Conservation (phyloP, 2,113 vertebrate species). For the Oryzias woworae region DNA sequence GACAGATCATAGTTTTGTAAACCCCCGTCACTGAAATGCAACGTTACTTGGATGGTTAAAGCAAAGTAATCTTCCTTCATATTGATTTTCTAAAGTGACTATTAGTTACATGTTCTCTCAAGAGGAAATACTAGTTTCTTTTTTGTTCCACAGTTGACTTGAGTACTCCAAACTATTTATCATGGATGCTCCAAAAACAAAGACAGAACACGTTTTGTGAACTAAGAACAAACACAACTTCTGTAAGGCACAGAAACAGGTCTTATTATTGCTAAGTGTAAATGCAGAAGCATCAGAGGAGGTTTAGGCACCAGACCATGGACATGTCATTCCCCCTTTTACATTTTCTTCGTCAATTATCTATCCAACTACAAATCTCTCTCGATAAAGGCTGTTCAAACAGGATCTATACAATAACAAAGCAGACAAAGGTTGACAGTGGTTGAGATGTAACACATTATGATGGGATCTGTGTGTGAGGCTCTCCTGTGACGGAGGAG, state of each 20-base stretch:
- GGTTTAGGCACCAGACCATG: not conserved
- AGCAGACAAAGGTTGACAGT: no score
- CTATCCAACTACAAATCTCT: no score
- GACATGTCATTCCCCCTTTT: not conserved
- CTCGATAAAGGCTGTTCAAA: no score
- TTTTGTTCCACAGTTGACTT: not conserved
- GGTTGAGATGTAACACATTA: no score
- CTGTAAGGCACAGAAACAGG: conserved; percentile 32
- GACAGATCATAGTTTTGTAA: not conserved
- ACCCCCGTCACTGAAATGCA: not conserved
- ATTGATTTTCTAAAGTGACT: no score
- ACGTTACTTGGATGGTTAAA: not conserved
- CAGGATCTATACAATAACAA: no score
- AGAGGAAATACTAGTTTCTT: not conserved
- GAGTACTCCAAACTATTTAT: conserved; percentile 10
- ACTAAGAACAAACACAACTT: conserved; percentile 1
- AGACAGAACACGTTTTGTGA: conserved; percentile 3
- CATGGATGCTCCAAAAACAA: not conserved
- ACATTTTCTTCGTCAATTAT: no score
- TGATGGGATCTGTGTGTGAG: no score
- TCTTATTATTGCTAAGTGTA: not conserved
- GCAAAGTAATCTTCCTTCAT: not conserved
- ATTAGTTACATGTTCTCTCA: not conserved
- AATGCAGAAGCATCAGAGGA: conserved; percentile 12
- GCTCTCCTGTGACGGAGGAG: not conserved